Evolutionary conservation across 2,888 invertebrate species (phyloP).

Genomic region (Chloroclysta siterata): DNA sequence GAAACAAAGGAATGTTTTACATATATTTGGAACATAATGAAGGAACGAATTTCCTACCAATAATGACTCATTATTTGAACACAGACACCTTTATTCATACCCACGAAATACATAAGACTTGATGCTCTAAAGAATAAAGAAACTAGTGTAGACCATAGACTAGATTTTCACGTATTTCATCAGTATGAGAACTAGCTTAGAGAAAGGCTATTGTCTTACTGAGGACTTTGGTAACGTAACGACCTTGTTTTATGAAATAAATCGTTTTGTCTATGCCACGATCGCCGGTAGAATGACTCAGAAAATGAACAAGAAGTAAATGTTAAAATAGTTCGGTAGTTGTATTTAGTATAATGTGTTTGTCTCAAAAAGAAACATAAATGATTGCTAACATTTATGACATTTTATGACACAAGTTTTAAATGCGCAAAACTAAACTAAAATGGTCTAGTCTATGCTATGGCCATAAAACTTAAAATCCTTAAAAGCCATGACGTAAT

Average conservation of each 20-base stretch:
- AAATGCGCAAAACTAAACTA: slow-evolving; percentile 7
- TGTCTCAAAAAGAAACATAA: too few species aligned
- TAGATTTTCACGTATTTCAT: slow-evolving; percentile 30
- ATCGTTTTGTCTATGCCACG: slow-evolving; percentile 48
- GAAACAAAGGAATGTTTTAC: slow-evolving; percentile 66
- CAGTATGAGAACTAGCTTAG: slow-evolving; percentile 37
- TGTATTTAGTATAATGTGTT: too few species aligned
- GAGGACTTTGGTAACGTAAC: slow-evolving; percentile 50
- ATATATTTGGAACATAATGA: slow-evolving; percentile 48
- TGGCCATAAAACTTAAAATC: slow-evolving; percentile 17
- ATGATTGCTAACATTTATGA: neutral
- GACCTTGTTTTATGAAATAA: slow-evolving; percentile 46
- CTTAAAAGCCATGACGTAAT: slow-evolving; percentile 32
- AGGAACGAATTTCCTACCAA: slow-evolving; percentile 59
- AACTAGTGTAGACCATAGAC: slow-evolving; percentile 11
- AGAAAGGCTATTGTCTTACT: slow-evolving; percentile 42
- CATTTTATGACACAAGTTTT: slow-evolving; percentile 17
- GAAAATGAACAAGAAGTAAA: neutral
- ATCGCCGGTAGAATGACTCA: slow-evolving; percentile 16
- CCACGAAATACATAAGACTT: slow-evolving; percentile 15
- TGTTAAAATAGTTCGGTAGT: neutral
- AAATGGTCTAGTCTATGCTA: slow-evolving; percentile 7
- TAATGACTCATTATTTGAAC: slow-evolving; percentile 57
- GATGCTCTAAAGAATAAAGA: slow-evolving; percentile 8
- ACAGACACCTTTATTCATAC: slow-evolving; percentile 50